A percentile compares a stretch with the other conserved stretches of the same genome.
These are phyloP conservation scores for Lophius piscatorius DNA, from an alignment of 2,113 vertebrate species.

Conservation along the genomic window DNA sequence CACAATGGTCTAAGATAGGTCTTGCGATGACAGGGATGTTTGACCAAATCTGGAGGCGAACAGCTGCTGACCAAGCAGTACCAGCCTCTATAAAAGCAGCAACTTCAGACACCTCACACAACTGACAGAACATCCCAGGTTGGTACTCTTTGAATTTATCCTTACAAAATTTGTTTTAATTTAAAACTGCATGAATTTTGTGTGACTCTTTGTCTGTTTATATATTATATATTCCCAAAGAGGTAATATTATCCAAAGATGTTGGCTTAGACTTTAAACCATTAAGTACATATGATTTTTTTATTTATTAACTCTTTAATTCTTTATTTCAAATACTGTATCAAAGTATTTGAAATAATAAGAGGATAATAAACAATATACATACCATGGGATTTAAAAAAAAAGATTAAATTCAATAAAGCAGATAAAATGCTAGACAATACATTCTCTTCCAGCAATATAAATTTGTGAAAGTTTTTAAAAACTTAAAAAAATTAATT, in stretches of 20 bases:
- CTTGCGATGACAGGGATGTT: conserved; percentile 51
- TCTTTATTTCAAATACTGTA: no score
- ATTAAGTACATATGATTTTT: not conserved
- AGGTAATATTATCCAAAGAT: not conserved
- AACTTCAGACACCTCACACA: conserved; percentile 38
- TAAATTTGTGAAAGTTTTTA: no score
- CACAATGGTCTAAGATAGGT: conserved; percentile 35
- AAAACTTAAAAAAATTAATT: no score
- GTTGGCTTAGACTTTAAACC: not conserved
- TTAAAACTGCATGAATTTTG: not conserved
- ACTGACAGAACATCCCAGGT: conserved; percentile 66
- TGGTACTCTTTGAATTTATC: conserved; percentile 39
- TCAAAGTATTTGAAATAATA: no score
- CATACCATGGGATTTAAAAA: no score
- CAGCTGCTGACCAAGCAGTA: conserved; percentile 56
- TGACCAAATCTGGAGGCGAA: conserved; percentile 64
- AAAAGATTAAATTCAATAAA: no score
- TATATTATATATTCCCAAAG: not conserved
- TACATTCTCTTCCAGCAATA: no score
- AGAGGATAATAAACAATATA: no score
- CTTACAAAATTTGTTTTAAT: conserved; percentile 1
- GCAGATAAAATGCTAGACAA: no score
- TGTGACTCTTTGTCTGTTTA: not conserved
- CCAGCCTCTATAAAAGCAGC: conserved; percentile 60
- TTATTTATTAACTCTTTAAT: no score